Evolutionary conservation across 2,888 invertebrate genomes (phyloP), one percentile per base, ranked within the genome.

Genomic region (Idaea dimidiata): DNA sequence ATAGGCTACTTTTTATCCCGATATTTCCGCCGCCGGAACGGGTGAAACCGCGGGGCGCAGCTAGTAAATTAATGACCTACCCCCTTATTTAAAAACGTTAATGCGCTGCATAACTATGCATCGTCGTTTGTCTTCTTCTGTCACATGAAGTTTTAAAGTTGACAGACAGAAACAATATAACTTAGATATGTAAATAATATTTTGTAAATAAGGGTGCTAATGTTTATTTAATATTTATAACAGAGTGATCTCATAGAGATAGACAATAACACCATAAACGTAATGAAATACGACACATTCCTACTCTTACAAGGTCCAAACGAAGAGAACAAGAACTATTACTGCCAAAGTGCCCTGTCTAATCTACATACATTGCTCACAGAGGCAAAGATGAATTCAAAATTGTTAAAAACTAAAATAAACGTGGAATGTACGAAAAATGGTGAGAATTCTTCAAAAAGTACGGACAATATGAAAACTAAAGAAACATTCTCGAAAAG

Each of bases 291-390:
- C 54, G 96, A 96, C 78, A 90, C 95, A 0, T 87, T 93, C 57
- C 87, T 87, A 33, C 93, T 97, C 64, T 83, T 96, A 65, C 86
- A 93, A 71, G 95, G 95, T 0, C 94, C 95, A 0, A 93, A 91
- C 65, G 77, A 86, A 59, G 85, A 86, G 5, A 93, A 94, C 57
- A 86, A 84, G n/a, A 85, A 88, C 14, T 91, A 89, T 72, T 95
- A 96, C 71, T 91, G 95, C 60, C 86, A 94, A 64, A 93, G 95
- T 18, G 95, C 95, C 0, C 82, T 97, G 0, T 96, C 96, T 0
- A 95, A 97, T 80, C 73, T 96, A 2, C 87, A 94, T 59, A 73
- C 83, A 43, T 82, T 96, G 62, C 77, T 96, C 2, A 77, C 79
- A 2, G 74, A 86, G 17, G 93, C 94, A 0, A 95, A 88, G 74